A percentile compares a stretch with the other conserved stretches of the same genome.
Conservation (phyloP, 2,888 invertebrate genomes). For the Tenthredo scrophulariae region DNA sequence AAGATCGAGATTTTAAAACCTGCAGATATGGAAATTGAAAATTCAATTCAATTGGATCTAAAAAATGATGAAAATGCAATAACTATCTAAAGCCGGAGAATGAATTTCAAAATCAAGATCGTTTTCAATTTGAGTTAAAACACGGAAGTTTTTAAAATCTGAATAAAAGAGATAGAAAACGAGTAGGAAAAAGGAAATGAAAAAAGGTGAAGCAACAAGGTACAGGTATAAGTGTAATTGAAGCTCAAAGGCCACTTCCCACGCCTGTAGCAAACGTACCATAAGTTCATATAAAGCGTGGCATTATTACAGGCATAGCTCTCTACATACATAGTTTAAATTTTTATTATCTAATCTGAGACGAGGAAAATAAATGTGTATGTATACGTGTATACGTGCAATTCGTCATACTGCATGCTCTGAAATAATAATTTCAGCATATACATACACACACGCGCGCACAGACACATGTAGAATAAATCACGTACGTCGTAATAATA, state of each 20-base stretch:
- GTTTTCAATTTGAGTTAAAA: not conserved
- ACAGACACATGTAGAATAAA: too few species aligned
- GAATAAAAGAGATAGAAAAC: not conserved
- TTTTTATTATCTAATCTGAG: not conserved
- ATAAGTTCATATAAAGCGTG: constrained; percentile 7
- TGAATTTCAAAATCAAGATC: not conserved
- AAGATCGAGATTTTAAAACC: not conserved
- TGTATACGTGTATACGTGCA: not conserved
- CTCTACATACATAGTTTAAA: not conserved
- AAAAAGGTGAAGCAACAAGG: not conserved
- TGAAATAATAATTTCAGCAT: constrained; percentile 3
- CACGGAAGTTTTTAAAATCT: not conserved
- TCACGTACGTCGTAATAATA: not conserved
- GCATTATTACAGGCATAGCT: not conserved
- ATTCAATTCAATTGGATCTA: not conserved
- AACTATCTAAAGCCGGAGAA: not conserved
- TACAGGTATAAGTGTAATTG: constrained; percentile 24
- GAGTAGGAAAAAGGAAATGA: constrained; percentile 10
- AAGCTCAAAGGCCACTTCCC: constrained; percentile 38
- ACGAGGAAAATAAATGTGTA: not conserved
- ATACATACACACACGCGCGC: not conserved
- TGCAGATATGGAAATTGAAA: not conserved
- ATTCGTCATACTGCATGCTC: not conserved
- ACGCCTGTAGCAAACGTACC: constrained; percentile 33
- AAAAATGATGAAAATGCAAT: not conserved